phyloP scores from a whole-genome alignment of 2,888 invertebrate genomes.

The Ommatoiulus sabulosus region DNA sequence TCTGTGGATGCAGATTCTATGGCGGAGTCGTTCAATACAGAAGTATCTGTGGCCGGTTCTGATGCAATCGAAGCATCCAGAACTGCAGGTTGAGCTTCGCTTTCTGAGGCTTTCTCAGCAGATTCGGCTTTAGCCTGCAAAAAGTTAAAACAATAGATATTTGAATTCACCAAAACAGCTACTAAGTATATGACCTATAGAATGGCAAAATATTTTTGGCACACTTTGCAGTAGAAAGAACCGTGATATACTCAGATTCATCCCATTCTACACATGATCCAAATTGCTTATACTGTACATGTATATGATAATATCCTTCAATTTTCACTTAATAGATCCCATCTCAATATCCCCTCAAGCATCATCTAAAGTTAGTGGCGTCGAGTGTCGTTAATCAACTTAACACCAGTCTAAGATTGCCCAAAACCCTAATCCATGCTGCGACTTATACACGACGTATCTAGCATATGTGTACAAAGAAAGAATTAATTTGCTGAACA shows the following conservation, averaged over 20 bases:
- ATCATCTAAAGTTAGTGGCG: not conserved
- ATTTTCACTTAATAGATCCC: not conserved
- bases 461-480: not conserved
- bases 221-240: no score
- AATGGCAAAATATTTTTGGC: no score
- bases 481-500: not conserved
- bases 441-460: no score
- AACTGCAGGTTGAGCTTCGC: not conserved
- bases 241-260: no score
- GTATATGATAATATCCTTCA: not conserved
- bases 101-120: not conserved
- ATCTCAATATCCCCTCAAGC: no score
- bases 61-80: not conserved
- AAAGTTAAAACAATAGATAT: not conserved
- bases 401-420: not conserved
- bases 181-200: no score
- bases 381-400: not conserved
- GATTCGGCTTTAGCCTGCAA: constrained; percentile 2
- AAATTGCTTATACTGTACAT: not conserved
- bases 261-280: no score
- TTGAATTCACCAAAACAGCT: not conserved
- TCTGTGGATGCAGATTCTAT: not conserved
- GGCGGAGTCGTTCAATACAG: not conserved
- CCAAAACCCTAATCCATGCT: no score
- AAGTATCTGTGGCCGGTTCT: not conserved